Conservation (phyloP, 2,113 vertebrate species). For the Psittacula cyanocephala region DNA sequence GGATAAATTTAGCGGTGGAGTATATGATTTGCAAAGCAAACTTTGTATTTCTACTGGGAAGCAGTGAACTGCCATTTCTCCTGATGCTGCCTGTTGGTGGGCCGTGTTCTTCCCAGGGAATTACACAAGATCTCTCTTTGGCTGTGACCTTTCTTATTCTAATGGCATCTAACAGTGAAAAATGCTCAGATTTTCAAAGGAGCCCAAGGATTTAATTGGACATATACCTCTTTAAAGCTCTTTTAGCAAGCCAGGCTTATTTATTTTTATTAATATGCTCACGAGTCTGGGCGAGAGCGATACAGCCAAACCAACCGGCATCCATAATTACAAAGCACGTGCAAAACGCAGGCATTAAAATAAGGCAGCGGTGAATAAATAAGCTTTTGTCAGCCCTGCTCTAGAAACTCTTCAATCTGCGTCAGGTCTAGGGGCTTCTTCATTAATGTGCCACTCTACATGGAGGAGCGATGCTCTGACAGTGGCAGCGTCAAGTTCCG, state of each 20-base stretch:
- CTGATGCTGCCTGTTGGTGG: not conserved
- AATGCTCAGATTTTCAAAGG: slow-evolving; percentile 42
- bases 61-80: rapidly evolving
- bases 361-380: not conserved
- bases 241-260: not conserved
- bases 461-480: not conserved
- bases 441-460: not conserved
- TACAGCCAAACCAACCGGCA: rapidly evolving
- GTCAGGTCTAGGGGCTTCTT: not conserved
- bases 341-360: not conserved
- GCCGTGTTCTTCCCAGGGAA: not conserved
- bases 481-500: rapidly evolving
- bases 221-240: slow-evolving; percentile 32
- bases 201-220: slow-evolving; percentile 37
- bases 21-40: not conserved
- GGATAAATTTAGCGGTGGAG: not conserved
- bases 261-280: slow-evolving; percentile 36
- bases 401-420: not conserved
- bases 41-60: not conserved
- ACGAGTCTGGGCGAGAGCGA: not conserved
- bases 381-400: not conserved
- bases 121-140: not conserved
- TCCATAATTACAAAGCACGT: not conserved
- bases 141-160: slow-evolving; percentile 43
- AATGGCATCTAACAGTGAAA: slow-evolving; percentile 55